Percentiles rank a stretch among this genome's conserved stretches.
These are phyloP conservation scores for Rhodinocichla rosea DNA, from an alignment of 2,113 vertebrate genomes.

Conservation along the genomic window DNA sequence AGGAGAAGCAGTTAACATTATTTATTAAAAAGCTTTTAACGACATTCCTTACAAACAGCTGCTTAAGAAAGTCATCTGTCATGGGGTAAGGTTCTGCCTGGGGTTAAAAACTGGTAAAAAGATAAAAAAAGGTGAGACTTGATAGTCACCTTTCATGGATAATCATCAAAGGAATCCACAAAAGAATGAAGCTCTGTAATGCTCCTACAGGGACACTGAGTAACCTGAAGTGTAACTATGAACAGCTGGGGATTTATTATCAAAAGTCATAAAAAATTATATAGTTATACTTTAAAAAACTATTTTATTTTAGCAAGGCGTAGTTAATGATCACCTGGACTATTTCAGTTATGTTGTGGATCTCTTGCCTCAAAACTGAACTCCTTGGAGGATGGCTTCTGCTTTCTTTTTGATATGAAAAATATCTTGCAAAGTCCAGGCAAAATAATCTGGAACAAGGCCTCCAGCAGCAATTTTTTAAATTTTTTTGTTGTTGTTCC, in stretches of 20 bases:
- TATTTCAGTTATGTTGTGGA: not conserved
- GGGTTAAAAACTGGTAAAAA: conserved; percentile 7
- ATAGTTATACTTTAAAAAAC: not conserved
- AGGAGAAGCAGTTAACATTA: conserved; percentile 16
- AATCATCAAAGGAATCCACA: not conserved
- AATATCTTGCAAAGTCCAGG: not conserved
- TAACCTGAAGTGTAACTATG: not conserved
- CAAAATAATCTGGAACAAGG: not conserved
- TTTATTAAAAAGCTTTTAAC: conserved; percentile 41
- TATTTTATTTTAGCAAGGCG: not conserved
- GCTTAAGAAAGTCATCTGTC: not conserved
- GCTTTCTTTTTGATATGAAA: not conserved
- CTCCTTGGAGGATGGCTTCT: not conserved
- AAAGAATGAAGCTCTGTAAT: not conserved
- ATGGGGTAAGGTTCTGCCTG: not conserved
- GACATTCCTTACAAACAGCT: not conserved
- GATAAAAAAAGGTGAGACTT: not conserved
- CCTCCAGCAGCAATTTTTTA: not conserved
- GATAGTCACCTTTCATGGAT: not conserved
- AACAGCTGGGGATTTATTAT: not conserved
- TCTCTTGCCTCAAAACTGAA: not conserved
- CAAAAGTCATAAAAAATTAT: not conserved
- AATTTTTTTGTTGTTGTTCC: too few species aligned
- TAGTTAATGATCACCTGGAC: not conserved
- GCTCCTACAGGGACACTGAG: not conserved